These are phyloP conservation scores for Micropoecilia bifurca DNA, from an alignment of 2,797 vertebrate species.

Conservation along the genomic window DNA sequence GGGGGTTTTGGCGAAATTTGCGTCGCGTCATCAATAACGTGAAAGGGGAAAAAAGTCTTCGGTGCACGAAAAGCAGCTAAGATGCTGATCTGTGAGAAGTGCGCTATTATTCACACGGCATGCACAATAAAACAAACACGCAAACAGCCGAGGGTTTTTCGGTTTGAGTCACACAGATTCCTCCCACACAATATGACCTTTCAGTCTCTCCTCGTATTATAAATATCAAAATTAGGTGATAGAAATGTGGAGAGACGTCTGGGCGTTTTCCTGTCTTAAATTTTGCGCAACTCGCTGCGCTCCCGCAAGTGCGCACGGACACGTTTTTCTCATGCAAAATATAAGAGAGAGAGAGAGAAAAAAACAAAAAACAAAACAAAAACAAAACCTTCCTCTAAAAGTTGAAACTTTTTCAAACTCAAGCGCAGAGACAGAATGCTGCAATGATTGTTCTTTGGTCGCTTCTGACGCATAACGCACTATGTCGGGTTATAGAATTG, in stretches of 20 bases:
- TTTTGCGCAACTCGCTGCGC: conserved; percentile 14
- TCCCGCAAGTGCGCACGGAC: not conserved
- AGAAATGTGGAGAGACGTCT: conserved; percentile 27
- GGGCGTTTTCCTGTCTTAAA: not conserved
- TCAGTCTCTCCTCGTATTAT: conserved; percentile 84
- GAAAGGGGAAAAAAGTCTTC: conserved; percentile 1
- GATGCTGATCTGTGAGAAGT: conserved; percentile 33
- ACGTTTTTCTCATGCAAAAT: not conserved
- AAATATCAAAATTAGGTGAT: conserved; percentile 59
- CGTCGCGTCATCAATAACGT: not conserved
- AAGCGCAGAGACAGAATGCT: not conserved
- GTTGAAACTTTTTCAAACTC: not conserved
- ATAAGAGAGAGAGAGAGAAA: no score
- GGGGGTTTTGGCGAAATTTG: not conserved
- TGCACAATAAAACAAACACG: conserved; percentile 31
- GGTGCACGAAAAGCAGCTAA: conserved; percentile 21
- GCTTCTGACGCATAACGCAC: not conserved
- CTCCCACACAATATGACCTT: conserved; percentile 90
- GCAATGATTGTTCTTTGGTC: not conserved
- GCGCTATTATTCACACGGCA: conserved; percentile 16
- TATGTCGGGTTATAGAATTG: not conserved
- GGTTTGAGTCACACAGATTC: conserved; percentile 88
- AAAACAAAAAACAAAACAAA: no score
- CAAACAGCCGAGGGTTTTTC: conserved; percentile 42
- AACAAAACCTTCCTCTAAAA: not conserved